phyloP scores from a whole-genome alignment of 35 echinoderm and acorn worm genomes.

The Apostichopus japonicus region DNA sequence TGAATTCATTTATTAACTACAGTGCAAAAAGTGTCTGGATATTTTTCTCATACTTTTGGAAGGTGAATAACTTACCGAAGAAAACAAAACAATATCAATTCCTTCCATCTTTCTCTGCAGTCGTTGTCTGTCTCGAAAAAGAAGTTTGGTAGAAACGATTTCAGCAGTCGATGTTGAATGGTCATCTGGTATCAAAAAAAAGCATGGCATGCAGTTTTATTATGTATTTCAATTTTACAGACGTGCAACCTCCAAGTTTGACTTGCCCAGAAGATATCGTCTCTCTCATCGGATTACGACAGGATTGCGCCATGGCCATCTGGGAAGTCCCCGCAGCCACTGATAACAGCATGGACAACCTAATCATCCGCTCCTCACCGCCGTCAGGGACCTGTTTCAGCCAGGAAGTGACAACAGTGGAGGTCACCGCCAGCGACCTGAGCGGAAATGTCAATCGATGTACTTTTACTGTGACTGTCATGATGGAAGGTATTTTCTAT shows the following conservation, averaged over 20 bases:
- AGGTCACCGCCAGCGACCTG: slow-evolving; percentile 27
- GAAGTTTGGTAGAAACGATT: too few relatives aligned
- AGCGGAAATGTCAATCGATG: slow-evolving; percentile 12
- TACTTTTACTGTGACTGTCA: slow-evolving; percentile 26
- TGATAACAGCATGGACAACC: neutral
- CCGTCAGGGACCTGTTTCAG: slow-evolving; percentile 6
- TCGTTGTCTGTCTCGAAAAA: too few relatives aligned
- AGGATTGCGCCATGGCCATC: neutral
- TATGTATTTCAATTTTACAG: neutral
- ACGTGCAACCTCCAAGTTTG: neutral
- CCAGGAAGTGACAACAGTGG: neutral
- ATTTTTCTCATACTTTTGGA: too few relatives aligned
- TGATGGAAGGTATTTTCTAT: neutral
- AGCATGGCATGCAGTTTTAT: neutral
- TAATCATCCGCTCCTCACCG: neutral
- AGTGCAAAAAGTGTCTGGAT: too few relatives aligned
- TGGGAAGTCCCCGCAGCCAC: neutral
- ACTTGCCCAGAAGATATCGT: neutral
- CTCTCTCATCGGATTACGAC: neutral
- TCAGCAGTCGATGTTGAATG: too few relatives aligned
- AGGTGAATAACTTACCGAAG: too few relatives aligned
- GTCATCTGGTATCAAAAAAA: too few relatives aligned
- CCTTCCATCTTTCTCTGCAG: too few relatives aligned
- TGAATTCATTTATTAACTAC: too few relatives aligned
- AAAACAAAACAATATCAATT: too few relatives aligned